Conservation (phyloP, 1,140 invertebrate species). For the Drosophila aff. region DNA sequence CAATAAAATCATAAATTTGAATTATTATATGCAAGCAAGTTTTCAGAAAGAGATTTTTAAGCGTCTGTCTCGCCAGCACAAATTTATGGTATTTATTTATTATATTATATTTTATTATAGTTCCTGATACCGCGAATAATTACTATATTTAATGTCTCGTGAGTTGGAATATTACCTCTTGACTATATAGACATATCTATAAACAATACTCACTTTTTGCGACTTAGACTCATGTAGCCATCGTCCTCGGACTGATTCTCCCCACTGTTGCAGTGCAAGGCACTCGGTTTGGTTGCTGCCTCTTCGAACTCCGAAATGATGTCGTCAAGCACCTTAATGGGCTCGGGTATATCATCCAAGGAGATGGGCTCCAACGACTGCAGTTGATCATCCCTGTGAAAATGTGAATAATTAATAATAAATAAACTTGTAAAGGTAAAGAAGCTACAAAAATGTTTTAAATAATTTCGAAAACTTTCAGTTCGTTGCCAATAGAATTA, state of each 20-base stretch:
- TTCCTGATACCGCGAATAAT: no score
- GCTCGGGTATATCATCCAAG: constrained; percentile 86
- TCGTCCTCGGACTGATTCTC: constrained; percentile 94
- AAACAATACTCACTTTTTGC: constrained; percentile 87
- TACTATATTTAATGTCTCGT: background rate
- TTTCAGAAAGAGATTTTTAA: background rate
- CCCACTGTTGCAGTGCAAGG: constrained; percentile 86
- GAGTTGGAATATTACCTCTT: background rate
- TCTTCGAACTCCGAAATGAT: constrained; percentile 95
- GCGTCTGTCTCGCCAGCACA: background rate
- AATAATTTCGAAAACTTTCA: no score
- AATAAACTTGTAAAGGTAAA: background rate
- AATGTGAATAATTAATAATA: background rate
- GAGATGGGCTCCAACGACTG: constrained; percentile 70
- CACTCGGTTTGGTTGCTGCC: constrained; percentile 85
- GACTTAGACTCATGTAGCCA: constrained; percentile 96
- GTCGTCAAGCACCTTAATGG: constrained; percentile 93
- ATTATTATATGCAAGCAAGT: background rate
- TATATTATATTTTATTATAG: no score
- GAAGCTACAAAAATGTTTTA: no score
- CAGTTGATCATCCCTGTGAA: constrained; percentile 51
- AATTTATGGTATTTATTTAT: no score
- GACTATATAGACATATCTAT: background rate
- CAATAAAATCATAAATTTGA: background rate
- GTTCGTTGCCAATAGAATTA: no score